These are phyloP conservation scores for Drosophila orosa DNA, from an alignment of 1,140 invertebrate species.

Conservation along the genomic window DNA sequence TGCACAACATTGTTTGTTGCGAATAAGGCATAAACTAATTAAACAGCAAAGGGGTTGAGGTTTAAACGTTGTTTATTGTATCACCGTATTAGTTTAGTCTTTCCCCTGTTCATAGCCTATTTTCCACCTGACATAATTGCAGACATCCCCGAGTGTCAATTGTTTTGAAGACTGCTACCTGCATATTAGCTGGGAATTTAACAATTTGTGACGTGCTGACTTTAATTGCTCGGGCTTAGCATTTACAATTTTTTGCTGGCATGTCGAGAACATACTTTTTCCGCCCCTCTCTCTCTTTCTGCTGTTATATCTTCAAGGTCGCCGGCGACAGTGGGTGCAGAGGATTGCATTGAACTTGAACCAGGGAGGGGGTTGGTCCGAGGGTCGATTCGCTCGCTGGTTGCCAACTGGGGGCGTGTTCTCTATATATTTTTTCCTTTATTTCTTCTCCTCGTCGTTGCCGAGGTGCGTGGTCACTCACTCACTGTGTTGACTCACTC, in stretches of 20 bases:
- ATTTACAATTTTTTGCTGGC: conserved; percentile 4
- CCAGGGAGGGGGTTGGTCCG: conserved; percentile 35
- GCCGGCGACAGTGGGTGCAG: conserved; percentile 31
- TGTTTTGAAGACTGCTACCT: not conserved
- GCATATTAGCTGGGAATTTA: conserved; percentile 30
- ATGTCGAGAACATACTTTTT: conserved; percentile 31
- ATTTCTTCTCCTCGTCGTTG: not conserved
- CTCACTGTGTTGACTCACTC: conserved; percentile 21
- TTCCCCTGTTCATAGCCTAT: conserved; percentile 6
- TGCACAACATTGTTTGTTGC: conserved; percentile 37
- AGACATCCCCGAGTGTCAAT: conserved; percentile 3
- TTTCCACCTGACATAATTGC: conserved; percentile 21
- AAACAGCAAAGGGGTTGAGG: conserved; percentile 22
- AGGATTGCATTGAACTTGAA: conserved; percentile 78
- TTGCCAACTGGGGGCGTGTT: conserved; percentile 64
- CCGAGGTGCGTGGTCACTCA: conserved; percentile 29
- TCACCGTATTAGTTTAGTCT: conserved; percentile 48
- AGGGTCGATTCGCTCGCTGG: conserved; percentile 37
- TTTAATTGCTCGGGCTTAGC: conserved; percentile 30
- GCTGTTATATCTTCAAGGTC: conserved; percentile 56
- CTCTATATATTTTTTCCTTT: not conserved
- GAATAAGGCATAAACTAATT: conserved; percentile 46
- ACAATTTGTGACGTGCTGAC: conserved; percentile 22
- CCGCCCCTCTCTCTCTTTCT: not conserved
- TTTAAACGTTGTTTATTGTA: conserved; percentile 41